Percentiles rank a stretch among this genome's conserved stretches.
Conservation (phyloP, 2,888 invertebrate genomes). For the Catocala sponsa region DNA sequence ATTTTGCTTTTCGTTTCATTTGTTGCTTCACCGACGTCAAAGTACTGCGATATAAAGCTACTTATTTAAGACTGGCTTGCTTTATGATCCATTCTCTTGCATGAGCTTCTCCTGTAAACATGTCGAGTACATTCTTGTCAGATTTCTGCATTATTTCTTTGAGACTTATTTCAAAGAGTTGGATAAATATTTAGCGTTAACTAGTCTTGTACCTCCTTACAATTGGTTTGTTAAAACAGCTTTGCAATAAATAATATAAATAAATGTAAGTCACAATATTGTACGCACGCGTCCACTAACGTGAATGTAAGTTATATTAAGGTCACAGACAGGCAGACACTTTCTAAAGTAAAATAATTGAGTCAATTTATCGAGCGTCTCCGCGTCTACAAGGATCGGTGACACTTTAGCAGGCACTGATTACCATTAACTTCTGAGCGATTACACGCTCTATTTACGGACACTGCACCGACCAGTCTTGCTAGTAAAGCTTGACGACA, state of each 20-base stretch:
- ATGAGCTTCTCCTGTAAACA: conserved; percentile 30
- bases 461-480: conserved; percentile 28
- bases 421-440: conserved; percentile 48
- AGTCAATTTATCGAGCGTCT: conserved; percentile 72
- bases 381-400: conserved; percentile 68
- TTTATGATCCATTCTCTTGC: conserved; percentile 57
- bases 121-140: conserved; percentile 37
- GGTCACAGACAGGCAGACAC: conserved; percentile 66
- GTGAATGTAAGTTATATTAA: conserved; percentile 75
- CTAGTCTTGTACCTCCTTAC: conserved; percentile 15
- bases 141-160: conserved; percentile 35
- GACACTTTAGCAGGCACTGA: conserved; percentile 63
- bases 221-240: conserved; percentile 40
- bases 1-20: conserved; percentile 32
- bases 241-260: conserved; percentile 43
- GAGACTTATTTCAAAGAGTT: conserved; percentile 7
- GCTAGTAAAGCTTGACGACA: conserved; percentile 29
- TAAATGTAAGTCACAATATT: conserved; percentile 58
- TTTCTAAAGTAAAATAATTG: conserved; percentile 73
- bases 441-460: conserved; percentile 49
- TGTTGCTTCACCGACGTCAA: conserved; percentile 37
- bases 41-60: conserved; percentile 42
- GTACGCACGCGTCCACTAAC: conserved; percentile 54
- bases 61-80: conserved; percentile 51
- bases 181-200: conserved; percentile 4